Conservation (phyloP, 1,140 invertebrate species). For the Lamellibrachia luymesi region DNA sequence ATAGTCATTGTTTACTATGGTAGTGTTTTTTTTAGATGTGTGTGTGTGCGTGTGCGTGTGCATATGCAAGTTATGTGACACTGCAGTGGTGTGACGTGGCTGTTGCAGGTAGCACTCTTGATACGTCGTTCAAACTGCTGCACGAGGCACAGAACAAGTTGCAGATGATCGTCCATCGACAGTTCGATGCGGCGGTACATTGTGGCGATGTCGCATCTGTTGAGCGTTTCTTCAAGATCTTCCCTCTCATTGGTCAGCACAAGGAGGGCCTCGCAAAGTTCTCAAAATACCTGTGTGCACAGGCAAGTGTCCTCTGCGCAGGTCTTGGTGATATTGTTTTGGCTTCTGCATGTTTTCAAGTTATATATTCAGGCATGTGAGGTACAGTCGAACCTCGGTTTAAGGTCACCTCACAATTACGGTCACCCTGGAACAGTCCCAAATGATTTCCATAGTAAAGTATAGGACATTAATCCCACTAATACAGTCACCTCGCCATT, state of each 20-base stretch:
- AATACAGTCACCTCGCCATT: too few relatives aligned
- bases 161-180: constrained; percentile 71
- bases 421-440: too few relatives aligned
- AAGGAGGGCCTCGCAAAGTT: constrained; percentile 88
- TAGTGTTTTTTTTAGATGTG: too few relatives aligned
- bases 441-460: too few relatives aligned
- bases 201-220: constrained; percentile 84
- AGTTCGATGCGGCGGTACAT: constrained; percentile 89
- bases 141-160: constrained; percentile 81
- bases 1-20: too few relatives aligned
- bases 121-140: constrained; percentile 75
- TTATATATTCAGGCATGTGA: too few relatives aligned
- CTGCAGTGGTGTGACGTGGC: constrained; percentile 26
- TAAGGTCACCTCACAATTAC: too few relatives aligned
- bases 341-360: too few relatives aligned
- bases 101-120: constrained; percentile 66
- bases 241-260: constrained; percentile 90
- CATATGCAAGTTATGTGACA: too few relatives aligned
- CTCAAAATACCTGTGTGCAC: constrained; percentile 81
- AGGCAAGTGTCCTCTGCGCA: constrained; percentile 37
- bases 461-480: too few relatives aligned
- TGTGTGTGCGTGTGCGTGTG: background rate
- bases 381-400: too few relatives aligned
- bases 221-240: constrained; percentile 96
- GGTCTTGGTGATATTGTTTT: background rate